Percentiles rank a stretch among this genome's conserved stretches.
Evolutionary conservation across 2,888 invertebrate genomes (phyloP).

Genomic region (Oxyteleia sp.): DNA sequence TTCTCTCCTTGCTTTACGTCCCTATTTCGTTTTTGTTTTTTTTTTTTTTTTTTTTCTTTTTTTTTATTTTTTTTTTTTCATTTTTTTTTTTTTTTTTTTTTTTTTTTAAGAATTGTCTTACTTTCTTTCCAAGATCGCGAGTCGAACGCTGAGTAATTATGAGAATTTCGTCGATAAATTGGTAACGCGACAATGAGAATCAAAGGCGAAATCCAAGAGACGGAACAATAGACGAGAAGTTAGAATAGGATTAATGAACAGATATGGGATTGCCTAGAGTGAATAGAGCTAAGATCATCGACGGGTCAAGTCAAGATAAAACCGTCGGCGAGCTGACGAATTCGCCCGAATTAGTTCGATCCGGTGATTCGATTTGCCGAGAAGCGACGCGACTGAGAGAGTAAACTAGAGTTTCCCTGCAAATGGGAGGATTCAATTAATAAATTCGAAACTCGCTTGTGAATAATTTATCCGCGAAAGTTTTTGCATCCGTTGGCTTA

Average conservation of each 20-base stretch:
- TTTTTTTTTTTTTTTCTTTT: too few relatives aligned
- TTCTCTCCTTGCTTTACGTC: too few relatives aligned
- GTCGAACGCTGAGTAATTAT: constrained; percentile 38
- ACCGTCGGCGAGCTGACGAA: background rate
- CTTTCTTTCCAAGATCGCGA: constrained; percentile 25
- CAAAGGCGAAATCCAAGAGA: constrained; percentile 59
- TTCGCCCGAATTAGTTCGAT: constrained; percentile 7
- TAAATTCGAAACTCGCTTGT: constrained; percentile 26
- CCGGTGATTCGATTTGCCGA: background rate
- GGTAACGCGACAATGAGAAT: constrained; percentile 57
- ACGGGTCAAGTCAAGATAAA: constrained; percentile 35
- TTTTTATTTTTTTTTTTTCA: too few relatives aligned
- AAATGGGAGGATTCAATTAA: constrained; percentile 18
- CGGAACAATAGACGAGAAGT: constrained; percentile 62
- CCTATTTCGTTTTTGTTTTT: too few relatives aligned
- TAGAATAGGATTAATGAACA: constrained; percentile 69
- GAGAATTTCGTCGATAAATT: constrained; percentile 45
- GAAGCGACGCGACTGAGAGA: too few relatives aligned
- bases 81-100: too few relatives aligned
- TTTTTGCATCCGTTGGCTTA: constrained; percentile 18
- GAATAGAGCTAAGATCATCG: constrained; percentile 49
- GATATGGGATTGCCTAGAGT: constrained; percentile 51
- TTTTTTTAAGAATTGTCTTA: constrained; percentile 1
- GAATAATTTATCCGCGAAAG: constrained; percentile 34
- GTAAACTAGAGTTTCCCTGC: constrained; percentile 1